These are phyloP conservation scores for Crambe crambe DNA, from an alignment of 37 sponge, comb jelly and placozoan genomes.

Conservation along the genomic window DNA sequence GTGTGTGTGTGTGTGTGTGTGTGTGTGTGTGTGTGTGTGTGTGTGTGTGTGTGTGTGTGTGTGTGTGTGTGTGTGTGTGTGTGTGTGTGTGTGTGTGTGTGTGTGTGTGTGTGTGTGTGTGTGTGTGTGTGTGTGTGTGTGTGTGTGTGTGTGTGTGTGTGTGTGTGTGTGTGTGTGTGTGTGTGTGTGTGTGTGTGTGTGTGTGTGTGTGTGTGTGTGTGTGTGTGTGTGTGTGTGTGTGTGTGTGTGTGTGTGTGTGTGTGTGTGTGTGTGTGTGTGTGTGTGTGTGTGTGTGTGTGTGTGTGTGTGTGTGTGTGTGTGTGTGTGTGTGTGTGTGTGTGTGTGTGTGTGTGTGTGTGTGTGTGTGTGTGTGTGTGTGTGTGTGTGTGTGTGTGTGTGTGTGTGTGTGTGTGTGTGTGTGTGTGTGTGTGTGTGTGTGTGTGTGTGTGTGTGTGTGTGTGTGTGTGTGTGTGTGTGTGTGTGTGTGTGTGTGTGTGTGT, in stretches of 20 bases:
- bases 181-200: neutral
- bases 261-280: neutral
- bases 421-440: constrained; percentile 13
- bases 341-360: neutral
- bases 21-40: neutral
- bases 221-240: neutral
- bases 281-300: constrained; percentile 6
- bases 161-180: neutral
- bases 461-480: constrained; percentile 11
- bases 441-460: constrained; percentile 6
- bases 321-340: constrained; percentile 5
- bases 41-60: neutral
- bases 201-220: neutral
- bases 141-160: neutral
- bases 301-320: constrained; percentile 22
- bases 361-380: constrained; percentile 12
- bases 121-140: neutral
- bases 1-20: neutral
- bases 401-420: constrained; percentile 1
- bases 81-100: neutral
- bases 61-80: neutral
- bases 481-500: neutral
- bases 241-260: neutral
- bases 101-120: neutral
- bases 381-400: constrained; percentile 11